These are phyloP conservation scores for Leptinotarsa texana DNA, from an alignment of 1,140 invertebrate genomes.

Conservation along the genomic window DNA sequence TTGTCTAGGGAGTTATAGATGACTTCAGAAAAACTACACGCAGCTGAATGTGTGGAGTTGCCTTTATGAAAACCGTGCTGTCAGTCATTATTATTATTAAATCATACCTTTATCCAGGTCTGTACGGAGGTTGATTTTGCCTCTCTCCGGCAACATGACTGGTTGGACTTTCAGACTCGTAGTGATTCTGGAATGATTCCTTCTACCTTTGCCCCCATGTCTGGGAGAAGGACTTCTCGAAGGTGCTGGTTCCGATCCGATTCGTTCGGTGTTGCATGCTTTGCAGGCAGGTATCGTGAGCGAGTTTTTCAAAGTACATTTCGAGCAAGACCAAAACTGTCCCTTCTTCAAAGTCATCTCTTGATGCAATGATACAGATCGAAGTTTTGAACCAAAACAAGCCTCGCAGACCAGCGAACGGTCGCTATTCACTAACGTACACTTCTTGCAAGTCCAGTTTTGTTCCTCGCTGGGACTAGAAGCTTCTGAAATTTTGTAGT, in stretches of 20 bases:
- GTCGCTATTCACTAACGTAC: constrained; percentile 79
- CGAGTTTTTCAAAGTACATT: constrained; percentile 85
- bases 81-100: no score
- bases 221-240: constrained; percentile 57
- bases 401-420: constrained; percentile 74
- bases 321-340: constrained; percentile 76
- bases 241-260: constrained; percentile 37
- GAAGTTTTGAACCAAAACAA: constrained; percentile 79
- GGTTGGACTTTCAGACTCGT: background rate
- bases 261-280: constrained; percentile 66
- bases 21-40: no score
- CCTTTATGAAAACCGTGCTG: no score
- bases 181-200: background rate
- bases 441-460: constrained; percentile 85
- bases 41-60: no score
- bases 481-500: constrained; percentile 12
- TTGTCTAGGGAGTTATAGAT: no score
- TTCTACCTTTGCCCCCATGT: constrained; percentile 33
- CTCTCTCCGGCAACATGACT: constrained; percentile 17
- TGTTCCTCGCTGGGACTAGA: constrained; percentile 49
- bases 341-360: constrained; percentile 73
- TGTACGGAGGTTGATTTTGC: constrained; percentile 37
- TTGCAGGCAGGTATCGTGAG: constrained; percentile 71
- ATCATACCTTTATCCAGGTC: constrained; percentile 44
- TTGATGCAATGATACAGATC: constrained; percentile 66